Evolutionary conservation across 2,888 invertebrate species (phyloP), one percentile per base, ranked within the genome.

Genomic region (Netelia melanura): DNA sequence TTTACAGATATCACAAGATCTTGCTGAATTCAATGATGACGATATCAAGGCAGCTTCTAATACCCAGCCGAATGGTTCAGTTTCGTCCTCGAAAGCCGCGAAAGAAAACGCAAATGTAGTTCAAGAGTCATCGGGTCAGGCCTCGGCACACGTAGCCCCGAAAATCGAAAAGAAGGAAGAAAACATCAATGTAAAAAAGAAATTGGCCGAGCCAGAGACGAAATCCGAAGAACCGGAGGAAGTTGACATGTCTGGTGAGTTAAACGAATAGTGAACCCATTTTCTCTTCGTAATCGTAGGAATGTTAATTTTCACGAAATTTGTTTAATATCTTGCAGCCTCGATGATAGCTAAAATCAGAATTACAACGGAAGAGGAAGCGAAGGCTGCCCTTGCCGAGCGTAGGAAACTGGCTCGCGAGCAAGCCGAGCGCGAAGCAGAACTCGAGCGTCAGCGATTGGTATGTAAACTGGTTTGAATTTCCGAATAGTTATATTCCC

Each of bases 361-460:
- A 88, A 98, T 98, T 88, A 97, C 97, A 10, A 98, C 98, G 2
- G 98, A 98, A 94, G 98, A 98, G 93, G 96, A 98, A 93, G 98
- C 98, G 9, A 98, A 98, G 94, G 98, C 98, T 21, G 98, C 98
- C 79, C 94, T 99, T 80, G 98, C 98, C 0, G 98, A 98, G 94
- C 95, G 98, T 85, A 95, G 98, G 87, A 95, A 98, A 82, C 95
- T 98, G 84, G 98, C 98, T 11, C 94, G 98, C 21, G 98, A 98
- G 94, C 98, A 98, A 93, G 97, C 98, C 11, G 98, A 99, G 95
- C 94, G 96, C 83, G 98, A 98, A 94, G 98, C 98, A 1, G 98
- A 98, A 93, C 94, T 97, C 71, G 98, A 98, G 94, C 95, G 97
- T 89, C 95, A 95, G 89, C 94, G 95, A 93, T 94, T 94, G 92